Base-by-base conservation (phyloP, 2,888 invertebrate genomes). In the Fragum sueziense region DNA sequence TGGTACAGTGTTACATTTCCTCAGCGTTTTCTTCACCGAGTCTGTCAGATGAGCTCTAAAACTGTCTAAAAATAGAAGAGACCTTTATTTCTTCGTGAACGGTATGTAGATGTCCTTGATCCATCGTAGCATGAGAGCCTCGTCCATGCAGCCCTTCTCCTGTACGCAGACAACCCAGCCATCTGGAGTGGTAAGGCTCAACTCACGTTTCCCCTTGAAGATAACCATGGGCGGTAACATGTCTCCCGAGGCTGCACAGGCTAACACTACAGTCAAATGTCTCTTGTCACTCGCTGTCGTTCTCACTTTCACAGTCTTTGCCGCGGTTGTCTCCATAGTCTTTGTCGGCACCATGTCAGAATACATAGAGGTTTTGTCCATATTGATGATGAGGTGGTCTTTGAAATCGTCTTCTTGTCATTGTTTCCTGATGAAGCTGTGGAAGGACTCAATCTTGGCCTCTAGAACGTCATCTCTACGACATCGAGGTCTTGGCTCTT, bases 291-390 rank as follows among this genome's bases (percentile, higher is more conserved):
- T 65, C 7, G 76, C 76, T 31, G 70, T 74, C 0, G 57, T 33
- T 7, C 41, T 33, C 7, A 80, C 25, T 17, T 75, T 73, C 34
- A 33, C 62, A 20, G 61, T 47, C 17, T 54, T 54, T 1, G 54
- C 1, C 0, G 77, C 81, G 14, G 47, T 67, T 6, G 52, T 41
- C 22, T 65, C 33, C 7, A 81, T 52, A 4, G 74, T 77, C 47
- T 27, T 52, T n/a, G 54, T 37, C 3, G 76, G 82, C 17, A 76
- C 68, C 20, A 82, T 17, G 25, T 76, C 70, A 54, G 62, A 76
- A 70, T 76, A 76, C 70, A 76, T 37, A 34, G 76, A 70, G 0
- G 76, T 71, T 41, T 82, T 76, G 33, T 82, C 79, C 79, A 82
- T 82, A 37, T 82, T 79, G 0, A 79, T 68, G 14, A 82, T 82